Conservation (phyloP, 2,888 invertebrate genomes). For the Morpho helenor region DNA sequence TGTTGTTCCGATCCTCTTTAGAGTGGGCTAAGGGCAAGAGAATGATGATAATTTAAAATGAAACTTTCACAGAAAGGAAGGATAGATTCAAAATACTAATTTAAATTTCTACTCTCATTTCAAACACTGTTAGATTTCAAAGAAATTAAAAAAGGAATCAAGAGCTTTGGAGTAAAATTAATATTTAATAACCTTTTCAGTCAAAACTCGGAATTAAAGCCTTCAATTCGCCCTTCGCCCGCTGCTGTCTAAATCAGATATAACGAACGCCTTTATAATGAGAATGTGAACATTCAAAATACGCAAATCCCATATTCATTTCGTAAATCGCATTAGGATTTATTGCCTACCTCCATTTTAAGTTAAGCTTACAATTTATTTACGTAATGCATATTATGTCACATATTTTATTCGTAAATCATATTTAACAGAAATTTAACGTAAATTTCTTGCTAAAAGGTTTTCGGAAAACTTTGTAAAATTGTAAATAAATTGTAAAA, state of each 20-base stretch:
- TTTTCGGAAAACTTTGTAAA: no score
- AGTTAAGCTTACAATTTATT: constrained; percentile 14
- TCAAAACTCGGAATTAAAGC: constrained; percentile 8
- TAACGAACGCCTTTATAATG: constrained; percentile 16
- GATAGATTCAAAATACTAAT: no score
- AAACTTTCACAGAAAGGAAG: no score
- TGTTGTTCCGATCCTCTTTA: no score
- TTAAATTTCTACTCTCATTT: no score
- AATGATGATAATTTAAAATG: no score
- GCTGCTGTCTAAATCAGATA: constrained; percentile 17
- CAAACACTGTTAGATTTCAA: no score
- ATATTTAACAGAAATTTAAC: no score
- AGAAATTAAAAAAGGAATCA: neutral
- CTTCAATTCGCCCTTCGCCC: constrained; percentile 5
- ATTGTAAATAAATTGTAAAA: no score
- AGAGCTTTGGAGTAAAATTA: constrained; percentile 5
- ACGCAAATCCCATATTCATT: constrained; percentile 16
- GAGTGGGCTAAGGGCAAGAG: no score
- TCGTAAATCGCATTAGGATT: constrained; percentile 16
- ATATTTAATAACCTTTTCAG: constrained; percentile 13
- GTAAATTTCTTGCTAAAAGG: no score
- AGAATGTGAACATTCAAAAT: constrained; percentile 14
- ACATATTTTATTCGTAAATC: no score
- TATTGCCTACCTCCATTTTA: constrained; percentile 13
- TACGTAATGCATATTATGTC: neutral